Evolutionary conservation across 2,888 invertebrate genomes (phyloP).

Genomic region (Masnerella sp.): DNA sequence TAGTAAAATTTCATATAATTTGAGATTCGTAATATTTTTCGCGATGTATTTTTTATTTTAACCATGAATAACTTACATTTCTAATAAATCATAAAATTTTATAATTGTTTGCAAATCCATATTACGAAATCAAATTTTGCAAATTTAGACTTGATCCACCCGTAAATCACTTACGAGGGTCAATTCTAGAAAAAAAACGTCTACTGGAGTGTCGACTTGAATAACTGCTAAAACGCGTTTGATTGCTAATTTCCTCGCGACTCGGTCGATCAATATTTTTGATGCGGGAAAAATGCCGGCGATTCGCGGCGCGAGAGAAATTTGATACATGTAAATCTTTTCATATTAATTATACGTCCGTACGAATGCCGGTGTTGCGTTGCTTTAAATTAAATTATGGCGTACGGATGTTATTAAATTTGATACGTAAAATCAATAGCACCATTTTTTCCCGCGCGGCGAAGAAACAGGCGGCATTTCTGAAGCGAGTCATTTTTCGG

Average conservation of each 20-base stretch:
- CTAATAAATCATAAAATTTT: too few species aligned
- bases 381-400: constrained; percentile 29
- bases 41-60: too few species aligned
- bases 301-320: constrained; percentile 26
- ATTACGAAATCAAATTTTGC: too few species aligned
- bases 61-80: too few species aligned
- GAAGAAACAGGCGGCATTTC: too few species aligned
- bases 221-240: constrained; percentile 51
- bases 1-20: too few species aligned
- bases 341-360: constrained; percentile 36
- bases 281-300: constrained; percentile 38
- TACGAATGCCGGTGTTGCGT: constrained; percentile 11
- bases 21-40: too few species aligned
- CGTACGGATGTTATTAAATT: constrained; percentile 14
- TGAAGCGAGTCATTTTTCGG: not conserved
- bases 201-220: constrained; percentile 44
- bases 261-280: constrained; percentile 46
- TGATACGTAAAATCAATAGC: constrained; percentile 9
- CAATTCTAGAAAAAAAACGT: constrained; percentile 41
- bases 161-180: constrained; percentile 45
- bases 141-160: constrained; percentile 42
- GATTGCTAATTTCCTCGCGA: constrained; percentile 52
- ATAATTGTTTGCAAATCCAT: too few species aligned
- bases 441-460: too few species aligned
- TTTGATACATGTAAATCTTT: constrained; percentile 47